phyloP scores from a whole-genome alignment of 2,113 vertebrate genomes.

The Malurus cyaneus region DNA sequence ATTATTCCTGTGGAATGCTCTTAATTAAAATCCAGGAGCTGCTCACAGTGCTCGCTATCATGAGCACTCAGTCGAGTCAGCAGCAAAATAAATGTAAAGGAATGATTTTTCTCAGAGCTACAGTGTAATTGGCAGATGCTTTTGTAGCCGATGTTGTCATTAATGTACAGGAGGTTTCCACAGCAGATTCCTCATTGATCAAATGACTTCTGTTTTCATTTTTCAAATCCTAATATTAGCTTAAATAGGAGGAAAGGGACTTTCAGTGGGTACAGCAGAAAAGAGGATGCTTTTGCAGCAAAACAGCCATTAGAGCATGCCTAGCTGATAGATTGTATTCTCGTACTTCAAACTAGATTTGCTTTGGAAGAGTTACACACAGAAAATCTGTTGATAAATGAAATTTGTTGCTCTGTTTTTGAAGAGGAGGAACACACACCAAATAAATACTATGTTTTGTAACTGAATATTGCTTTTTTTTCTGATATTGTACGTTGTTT shows the following conservation, averaged over 20 bases:
- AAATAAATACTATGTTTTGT: background rate
- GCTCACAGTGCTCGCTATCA: background rate
- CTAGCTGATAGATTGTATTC: background rate
- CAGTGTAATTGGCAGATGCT: rapidly evolving
- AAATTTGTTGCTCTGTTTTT: background rate
- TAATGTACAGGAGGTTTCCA: background rate
- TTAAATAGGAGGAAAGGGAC: background rate
- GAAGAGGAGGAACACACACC: background rate
- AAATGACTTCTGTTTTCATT: background rate
- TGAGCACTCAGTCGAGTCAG: background rate
- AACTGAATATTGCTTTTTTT: background rate
- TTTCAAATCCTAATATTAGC: background rate
- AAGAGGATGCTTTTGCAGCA: background rate
- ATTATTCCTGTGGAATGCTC: constrained; percentile 46
- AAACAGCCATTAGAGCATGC: background rate
- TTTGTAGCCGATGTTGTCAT: background rate
- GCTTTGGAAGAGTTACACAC: background rate
- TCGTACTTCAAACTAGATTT: background rate
- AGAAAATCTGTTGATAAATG: background rate
- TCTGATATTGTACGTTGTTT: background rate
- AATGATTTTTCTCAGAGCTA: background rate
- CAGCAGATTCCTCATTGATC: background rate
- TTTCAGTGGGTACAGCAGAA: background rate
- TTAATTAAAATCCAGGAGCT: constrained; percentile 38
- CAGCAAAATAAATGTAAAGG: background rate